These are phyloP conservation scores for Bothrops jararaca DNA, from an alignment of 2,113 vertebrate species.

Conservation along the genomic window DNA sequence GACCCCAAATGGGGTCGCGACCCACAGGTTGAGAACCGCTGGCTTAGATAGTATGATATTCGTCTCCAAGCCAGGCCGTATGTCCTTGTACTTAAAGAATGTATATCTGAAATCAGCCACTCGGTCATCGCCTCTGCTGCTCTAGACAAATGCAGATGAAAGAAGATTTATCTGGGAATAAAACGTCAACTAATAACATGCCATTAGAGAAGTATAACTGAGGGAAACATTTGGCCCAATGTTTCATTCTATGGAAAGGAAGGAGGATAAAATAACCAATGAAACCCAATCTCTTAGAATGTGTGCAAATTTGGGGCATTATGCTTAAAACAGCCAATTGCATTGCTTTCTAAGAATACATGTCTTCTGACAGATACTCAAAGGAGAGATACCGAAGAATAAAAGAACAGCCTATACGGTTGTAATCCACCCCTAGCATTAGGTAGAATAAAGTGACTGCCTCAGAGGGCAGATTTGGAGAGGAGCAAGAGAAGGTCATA, in stretches of 20 bases:
- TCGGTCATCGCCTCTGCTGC: slow-evolving; percentile 34
- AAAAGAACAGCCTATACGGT: not conserved
- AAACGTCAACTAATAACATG: slow-evolving; percentile 47
- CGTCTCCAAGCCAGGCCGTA: slow-evolving; percentile 60
- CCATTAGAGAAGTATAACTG: slow-evolving; percentile 15
- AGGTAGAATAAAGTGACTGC: not conserved
- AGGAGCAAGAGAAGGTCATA: not conserved
- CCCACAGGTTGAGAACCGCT: too few species aligned
- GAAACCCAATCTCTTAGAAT: not conserved
- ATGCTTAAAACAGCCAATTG: not conserved
- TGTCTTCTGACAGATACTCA: too few species aligned
- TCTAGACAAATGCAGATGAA: slow-evolving; percentile 45
- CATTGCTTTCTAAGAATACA: not conserved
- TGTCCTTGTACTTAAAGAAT: slow-evolving; percentile 63
- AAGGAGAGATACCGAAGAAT: not conserved
- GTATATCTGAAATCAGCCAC: slow-evolving; percentile 60
- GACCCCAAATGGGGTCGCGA: too few species aligned
- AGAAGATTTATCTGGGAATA: slow-evolving; percentile 45
- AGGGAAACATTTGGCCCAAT: slow-evolving; percentile 14
- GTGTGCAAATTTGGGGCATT: not conserved
- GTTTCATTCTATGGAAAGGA: not conserved
- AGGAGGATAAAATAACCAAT: not conserved
- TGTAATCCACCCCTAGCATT: not conserved
- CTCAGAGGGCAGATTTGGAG: not conserved
- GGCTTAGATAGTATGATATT: slow-evolving; percentile 47